Percentiles rank a stretch among this genome's conserved stretches.
Evolutionary conservation across 2,797 vertebrate species (phyloP).

Genomic region (Pteropus rufus): DNA sequence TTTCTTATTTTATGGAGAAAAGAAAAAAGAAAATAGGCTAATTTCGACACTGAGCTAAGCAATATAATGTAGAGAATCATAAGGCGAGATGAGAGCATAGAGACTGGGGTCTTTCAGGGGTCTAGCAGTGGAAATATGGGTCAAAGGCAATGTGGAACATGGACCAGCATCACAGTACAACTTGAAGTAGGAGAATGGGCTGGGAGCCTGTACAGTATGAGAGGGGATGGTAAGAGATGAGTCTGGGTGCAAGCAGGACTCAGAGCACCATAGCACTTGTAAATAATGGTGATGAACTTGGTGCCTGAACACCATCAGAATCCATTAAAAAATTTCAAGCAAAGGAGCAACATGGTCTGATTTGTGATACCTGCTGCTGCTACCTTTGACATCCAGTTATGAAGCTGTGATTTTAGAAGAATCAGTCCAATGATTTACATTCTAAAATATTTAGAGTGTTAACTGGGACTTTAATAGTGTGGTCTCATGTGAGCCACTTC

Average conservation of each 20-base stretch:
- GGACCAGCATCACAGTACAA: not conserved
- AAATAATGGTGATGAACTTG: not conserved
- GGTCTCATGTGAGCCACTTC: not conserved
- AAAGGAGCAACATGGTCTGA: not conserved
- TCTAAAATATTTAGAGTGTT: not conserved
- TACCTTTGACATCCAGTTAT: not conserved
- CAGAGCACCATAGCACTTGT: not conserved
- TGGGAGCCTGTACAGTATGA: accelerated
- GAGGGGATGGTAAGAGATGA: not conserved
- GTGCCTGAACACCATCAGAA: not conserved
- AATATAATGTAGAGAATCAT: not conserved
- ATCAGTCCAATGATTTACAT: not conserved
- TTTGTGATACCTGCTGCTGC: not conserved
- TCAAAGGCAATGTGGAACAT: not conserved
- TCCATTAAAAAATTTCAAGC: not conserved
- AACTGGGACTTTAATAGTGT: not conserved
- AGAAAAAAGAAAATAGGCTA: not conserved
- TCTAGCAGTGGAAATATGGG: not conserved
- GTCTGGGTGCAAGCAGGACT: not conserved
- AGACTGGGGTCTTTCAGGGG: too few species aligned
- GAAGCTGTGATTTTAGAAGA: conserved; percentile 6
- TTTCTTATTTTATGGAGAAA: not conserved
- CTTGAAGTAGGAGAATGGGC: too few species aligned
- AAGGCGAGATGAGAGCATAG: not conserved
- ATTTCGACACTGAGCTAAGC: not conserved